phyloP scores from a whole-genome alignment of 2,888 invertebrate genomes.

The Yponomeuta plumbellus region DNA sequence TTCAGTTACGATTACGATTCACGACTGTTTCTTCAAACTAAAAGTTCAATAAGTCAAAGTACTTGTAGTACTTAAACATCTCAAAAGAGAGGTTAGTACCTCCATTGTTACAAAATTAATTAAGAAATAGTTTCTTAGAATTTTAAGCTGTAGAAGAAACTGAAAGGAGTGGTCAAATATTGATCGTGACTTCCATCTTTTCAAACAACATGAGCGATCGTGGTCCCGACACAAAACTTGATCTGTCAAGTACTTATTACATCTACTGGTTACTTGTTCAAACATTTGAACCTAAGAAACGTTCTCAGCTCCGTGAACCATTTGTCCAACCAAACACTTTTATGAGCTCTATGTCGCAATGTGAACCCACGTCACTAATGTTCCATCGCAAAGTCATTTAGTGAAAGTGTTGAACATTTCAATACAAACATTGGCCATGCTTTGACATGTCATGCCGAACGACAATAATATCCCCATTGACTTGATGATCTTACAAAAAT shows the following conservation, averaged over 20 bases:
- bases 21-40: neutral
- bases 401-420: slow-evolving; percentile 11
- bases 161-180: neutral
- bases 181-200: slow-evolving; percentile 37
- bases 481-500: neutral
- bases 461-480: neutral
- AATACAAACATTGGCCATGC: slow-evolving; percentile 8
- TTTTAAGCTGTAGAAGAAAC: too few relatives aligned
- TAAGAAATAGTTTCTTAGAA: neutral
- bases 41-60: neutral
- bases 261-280: slow-evolving; percentile 10
- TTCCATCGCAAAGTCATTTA: slow-evolving; percentile 10
- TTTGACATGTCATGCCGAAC: slow-evolving; percentile 23
- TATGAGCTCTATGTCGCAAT: slow-evolving; percentile 1
- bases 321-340: neutral
- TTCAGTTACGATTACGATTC: neutral
- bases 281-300: neutral
- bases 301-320: neutral
- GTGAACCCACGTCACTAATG: neutral
- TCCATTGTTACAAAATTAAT: neutral
- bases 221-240: slow-evolving; percentile 18
- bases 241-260: slow-evolving; percentile 10
- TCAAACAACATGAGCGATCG: slow-evolving; percentile 27
- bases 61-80: neutral
- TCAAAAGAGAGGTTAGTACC: neutral